Conservation (phyloP, 2,113 vertebrate genomes). For the Hiodon alosoides region DNA sequence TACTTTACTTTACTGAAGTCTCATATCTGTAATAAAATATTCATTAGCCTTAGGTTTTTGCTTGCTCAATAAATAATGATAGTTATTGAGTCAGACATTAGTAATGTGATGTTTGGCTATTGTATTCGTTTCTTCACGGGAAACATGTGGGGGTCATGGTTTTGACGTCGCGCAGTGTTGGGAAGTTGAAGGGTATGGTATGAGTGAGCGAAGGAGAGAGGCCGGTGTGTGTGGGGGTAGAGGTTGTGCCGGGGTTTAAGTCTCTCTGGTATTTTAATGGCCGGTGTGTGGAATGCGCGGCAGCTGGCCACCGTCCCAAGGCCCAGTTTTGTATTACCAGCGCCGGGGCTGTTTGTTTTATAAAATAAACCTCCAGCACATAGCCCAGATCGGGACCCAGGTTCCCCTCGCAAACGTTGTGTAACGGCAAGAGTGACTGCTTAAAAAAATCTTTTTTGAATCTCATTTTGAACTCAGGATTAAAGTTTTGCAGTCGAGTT, state of each 20-base stretch:
- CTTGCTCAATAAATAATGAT: too few species aligned
- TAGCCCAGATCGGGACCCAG: slow-evolving; percentile 29
- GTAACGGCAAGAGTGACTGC: slow-evolving; percentile 16
- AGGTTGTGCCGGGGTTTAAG: slow-evolving; percentile 46
- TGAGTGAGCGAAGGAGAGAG: not conserved
- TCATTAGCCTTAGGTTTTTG: not conserved
- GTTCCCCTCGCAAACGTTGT: not conserved
- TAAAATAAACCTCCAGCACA: slow-evolving; percentile 55
- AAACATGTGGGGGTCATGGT: too few species aligned
- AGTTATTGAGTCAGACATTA: too few species aligned
- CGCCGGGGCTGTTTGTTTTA: slow-evolving; percentile 64
- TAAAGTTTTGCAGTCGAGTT: slow-evolving; percentile 12
- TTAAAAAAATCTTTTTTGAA: too few species aligned
- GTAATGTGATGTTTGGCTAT: not conserved
- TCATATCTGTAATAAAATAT: not conserved
- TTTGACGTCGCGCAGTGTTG: not conserved
- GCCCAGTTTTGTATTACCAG: slow-evolving; percentile 62
- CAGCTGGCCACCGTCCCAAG: slow-evolving; percentile 52
- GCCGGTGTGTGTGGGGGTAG: slow-evolving; percentile 18
- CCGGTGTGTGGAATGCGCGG: slow-evolving; percentile 61
- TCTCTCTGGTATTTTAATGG: slow-evolving; percentile 72
- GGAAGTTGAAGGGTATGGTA: not conserved
- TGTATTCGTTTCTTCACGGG: not conserved
- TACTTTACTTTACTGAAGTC: not conserved
- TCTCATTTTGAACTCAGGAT: slow-evolving; percentile 29